These are phyloP conservation scores for Eublepharis macularius DNA, from an alignment of 2,113 vertebrate species.

Conservation along the genomic window DNA sequence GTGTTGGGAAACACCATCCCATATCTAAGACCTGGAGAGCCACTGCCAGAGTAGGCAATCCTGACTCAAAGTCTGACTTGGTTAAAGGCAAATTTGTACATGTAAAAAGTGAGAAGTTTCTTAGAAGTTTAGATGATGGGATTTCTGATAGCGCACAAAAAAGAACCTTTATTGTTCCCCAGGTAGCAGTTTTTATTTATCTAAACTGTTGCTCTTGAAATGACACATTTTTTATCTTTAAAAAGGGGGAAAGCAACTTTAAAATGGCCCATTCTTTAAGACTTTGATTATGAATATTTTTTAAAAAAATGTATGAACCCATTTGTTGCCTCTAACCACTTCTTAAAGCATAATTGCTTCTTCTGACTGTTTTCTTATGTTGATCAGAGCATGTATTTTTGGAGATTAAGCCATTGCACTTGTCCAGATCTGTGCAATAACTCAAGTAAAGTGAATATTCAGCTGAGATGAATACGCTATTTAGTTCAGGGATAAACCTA, in stretches of 20 bases:
- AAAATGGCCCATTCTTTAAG: conserved; percentile 43
- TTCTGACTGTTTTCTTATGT: conserved; percentile 71
- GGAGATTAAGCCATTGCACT: conserved; percentile 73
- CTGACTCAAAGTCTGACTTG: neutral
- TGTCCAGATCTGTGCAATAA: conserved; percentile 71
- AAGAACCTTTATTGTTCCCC: no score
- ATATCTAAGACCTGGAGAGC: no score
- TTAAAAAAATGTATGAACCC: conserved; percentile 63
- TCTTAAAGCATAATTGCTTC: conserved; percentile 69
- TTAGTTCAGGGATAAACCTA: conserved; percentile 56
- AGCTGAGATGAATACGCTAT: conserved; percentile 70
- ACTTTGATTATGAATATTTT: conserved; percentile 58
- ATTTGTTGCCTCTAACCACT: conserved; percentile 67
- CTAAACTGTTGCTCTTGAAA: neutral
- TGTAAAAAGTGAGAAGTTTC: neutral
- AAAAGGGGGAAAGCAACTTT: neutral
- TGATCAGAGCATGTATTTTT: conserved; percentile 69
- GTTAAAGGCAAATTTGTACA: neutral
- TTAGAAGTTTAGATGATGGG: neutral
- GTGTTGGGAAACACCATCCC: no score
- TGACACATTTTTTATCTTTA: neutral
- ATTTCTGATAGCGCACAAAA: neutral
- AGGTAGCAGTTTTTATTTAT: neutral
- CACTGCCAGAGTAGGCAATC: no score
- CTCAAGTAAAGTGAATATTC: conserved; percentile 73